These are phyloP conservation scores for Melanotaenia parkinsoni DNA, from an alignment of 2,797 vertebrate species.

Conservation along the genomic window DNA sequence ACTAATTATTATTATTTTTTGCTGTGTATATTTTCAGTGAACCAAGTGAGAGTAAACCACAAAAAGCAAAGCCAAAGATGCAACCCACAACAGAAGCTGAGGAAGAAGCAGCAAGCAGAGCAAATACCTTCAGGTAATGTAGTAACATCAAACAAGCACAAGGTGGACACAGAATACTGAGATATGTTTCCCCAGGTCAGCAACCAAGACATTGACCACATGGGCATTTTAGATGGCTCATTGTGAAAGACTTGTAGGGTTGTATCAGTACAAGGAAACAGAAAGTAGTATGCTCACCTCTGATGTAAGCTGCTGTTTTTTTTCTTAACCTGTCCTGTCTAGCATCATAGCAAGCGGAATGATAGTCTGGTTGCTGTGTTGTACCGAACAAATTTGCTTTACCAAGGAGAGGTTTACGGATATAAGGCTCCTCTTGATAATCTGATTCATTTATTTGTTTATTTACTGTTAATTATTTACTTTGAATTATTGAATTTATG, in stretches of 20 bases:
- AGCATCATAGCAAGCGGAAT: too few species aligned
- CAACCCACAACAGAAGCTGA: constrained; percentile 58
- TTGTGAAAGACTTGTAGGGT: not conserved
- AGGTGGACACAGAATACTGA: not conserved
- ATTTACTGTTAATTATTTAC: too few species aligned
- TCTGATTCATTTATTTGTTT: too few species aligned
- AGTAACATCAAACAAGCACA: not conserved
- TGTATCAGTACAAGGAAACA: not conserved
- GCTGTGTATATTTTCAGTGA: constrained; percentile 81
- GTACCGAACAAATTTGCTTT: too few species aligned
- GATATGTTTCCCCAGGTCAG: not conserved
- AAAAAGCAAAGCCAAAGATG: constrained; percentile 84
- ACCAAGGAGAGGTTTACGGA: too few species aligned
- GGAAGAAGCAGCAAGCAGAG: constrained; percentile 73
- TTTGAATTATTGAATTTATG: too few species aligned
- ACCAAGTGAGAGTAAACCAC: constrained; percentile 87
- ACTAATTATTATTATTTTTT: not conserved
- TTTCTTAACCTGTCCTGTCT: too few species aligned
- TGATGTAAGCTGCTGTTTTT: not conserved
- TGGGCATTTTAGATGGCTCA: not conserved
- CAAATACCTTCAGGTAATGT: constrained; percentile 81
- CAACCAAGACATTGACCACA: not conserved
- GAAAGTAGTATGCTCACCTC: not conserved
- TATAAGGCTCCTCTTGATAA: too few species aligned
- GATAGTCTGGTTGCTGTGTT: too few species aligned